Base-by-base conservation (phyloP, 2,888 invertebrate species). In the Nebria salina region DNA sequence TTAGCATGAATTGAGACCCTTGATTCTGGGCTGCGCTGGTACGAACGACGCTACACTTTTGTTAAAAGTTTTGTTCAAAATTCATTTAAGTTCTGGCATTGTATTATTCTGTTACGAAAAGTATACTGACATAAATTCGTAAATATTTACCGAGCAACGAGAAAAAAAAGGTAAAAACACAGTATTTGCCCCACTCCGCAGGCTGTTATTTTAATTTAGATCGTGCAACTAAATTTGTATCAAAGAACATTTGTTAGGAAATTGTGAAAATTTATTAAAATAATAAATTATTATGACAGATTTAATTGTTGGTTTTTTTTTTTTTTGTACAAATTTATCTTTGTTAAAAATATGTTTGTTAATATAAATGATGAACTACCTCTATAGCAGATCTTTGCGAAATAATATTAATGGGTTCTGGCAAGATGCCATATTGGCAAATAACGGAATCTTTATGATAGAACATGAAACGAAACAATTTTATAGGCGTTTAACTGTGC, bases 391-490 rank as follows among this genome's bases (percentile, higher is more conserved):
- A 54, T 76, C 70, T 76, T 76, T 76, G 66, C 70, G 20, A 54
- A 70, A 70, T 54, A 70, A 76, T 76, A 76, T 76, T 76, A 76
- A 76, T 68, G 70, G 70, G 54, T 34, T 43, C 70, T 76, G 76
- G 76, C 76, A 1, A 54, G 13, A 6, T 25, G 76, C 76, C 76
- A 76, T 76, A 76, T 76, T 76, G 76, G 76, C 76, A 76, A 68
- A 54, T 70, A 70, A 70, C 66, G 41, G 65, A 76, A 65, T 76
- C 68, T 76, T 76, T 76, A 76, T 76, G 76, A 70, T 76, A 68
- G 76, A 70, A 76, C 76, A 76, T 76, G 76, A 76, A 65, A 76
- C 68, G 76, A 76, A 70, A 65, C 76, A 76, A 54, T 70, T 54
- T 54, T 54, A 54, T 54, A 54, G 54, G 54, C 54, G 8, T 54